phyloP scores from a whole-genome alignment of 2,888 invertebrate species.

The Plebejus argus region DNA sequence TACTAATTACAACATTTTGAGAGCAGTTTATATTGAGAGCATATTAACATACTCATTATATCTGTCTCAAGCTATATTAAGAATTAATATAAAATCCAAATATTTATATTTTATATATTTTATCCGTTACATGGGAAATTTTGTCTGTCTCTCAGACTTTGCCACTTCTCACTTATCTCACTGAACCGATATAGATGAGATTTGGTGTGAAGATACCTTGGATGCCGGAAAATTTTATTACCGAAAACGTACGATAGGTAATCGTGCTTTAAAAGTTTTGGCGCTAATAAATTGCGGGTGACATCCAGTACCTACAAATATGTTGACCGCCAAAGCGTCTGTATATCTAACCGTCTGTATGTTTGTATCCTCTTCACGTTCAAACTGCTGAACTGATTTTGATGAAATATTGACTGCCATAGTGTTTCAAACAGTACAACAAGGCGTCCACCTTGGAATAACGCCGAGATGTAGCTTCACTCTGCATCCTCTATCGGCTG shows the following conservation, averaged over 20 bases:
- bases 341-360: too few relatives aligned
- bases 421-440: too few relatives aligned
- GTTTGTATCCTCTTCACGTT: too few relatives aligned
- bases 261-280: neutral
- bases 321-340: too few relatives aligned
- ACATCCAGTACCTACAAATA: too few relatives aligned
- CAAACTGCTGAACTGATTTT: too few relatives aligned
- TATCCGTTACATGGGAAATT: neutral
- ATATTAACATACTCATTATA: neutral
- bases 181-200: neutral
- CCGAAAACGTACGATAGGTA: too few relatives aligned
- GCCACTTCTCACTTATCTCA: neutral
- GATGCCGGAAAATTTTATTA: too few relatives aligned
- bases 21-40: conserved; percentile 10
- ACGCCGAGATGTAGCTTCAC: too few relatives aligned
- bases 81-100: neutral
- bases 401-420: too few relatives aligned
- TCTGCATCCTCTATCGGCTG: too few relatives aligned
- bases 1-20: neutral
- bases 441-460: too few relatives aligned
- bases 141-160: neutral
- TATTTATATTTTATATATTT: neutral
- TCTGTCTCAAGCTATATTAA: neutral
- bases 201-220: neutral
- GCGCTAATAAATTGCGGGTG: neutral